A percentile compares a stretch with the other conserved stretches of the same genome.
phyloP scores from a whole-genome alignment of 2,888 invertebrate species.

The Parthenolecanium corni region DNA sequence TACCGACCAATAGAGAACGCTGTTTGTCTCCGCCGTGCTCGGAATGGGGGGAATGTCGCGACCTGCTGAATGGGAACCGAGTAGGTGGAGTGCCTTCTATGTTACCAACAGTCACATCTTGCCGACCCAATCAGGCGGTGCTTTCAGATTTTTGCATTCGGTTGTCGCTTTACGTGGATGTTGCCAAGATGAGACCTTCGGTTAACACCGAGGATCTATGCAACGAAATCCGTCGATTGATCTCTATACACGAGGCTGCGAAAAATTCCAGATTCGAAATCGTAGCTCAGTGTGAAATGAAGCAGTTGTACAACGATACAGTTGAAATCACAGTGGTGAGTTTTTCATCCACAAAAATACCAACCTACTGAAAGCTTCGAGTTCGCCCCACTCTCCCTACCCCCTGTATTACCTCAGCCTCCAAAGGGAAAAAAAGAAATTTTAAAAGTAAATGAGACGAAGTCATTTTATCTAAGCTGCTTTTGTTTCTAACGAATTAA shows the following conservation, averaged over 20 bases:
- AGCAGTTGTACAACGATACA: slow-evolving; percentile 65
- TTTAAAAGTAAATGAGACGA: no score
- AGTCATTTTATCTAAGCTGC: no score
- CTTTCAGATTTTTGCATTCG: slow-evolving; percentile 64
- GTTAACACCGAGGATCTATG: slow-evolving; percentile 76
- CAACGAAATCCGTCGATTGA: slow-evolving; percentile 56
- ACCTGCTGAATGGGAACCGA: slow-evolving; percentile 56
- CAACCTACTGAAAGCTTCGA: no score
- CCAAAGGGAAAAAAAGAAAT: no score
- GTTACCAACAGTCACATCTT: slow-evolving; percentile 61
- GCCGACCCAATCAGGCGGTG: slow-evolving; percentile 67
- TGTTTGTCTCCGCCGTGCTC: slow-evolving; percentile 50
- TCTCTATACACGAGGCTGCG: slow-evolving; percentile 47
- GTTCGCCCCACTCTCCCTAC: no score
- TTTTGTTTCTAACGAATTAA: no score
- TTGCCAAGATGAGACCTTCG: slow-evolving; percentile 59
- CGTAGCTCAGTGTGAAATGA: slow-evolving; percentile 72
- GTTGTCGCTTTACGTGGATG: slow-evolving; percentile 61
- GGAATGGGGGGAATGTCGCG: slow-evolving; percentile 73
- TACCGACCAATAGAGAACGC: slow-evolving; percentile 52
- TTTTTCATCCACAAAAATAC: no score
- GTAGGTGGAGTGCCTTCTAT: slow-evolving; percentile 58
- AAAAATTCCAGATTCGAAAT: slow-evolving; percentile 50
- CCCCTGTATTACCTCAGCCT: no score
- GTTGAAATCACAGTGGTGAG: slow-evolving; percentile 75